Conservation (phyloP, 2,888 invertebrate genomes). For the Rambutsinella grinnellia region DNA sequence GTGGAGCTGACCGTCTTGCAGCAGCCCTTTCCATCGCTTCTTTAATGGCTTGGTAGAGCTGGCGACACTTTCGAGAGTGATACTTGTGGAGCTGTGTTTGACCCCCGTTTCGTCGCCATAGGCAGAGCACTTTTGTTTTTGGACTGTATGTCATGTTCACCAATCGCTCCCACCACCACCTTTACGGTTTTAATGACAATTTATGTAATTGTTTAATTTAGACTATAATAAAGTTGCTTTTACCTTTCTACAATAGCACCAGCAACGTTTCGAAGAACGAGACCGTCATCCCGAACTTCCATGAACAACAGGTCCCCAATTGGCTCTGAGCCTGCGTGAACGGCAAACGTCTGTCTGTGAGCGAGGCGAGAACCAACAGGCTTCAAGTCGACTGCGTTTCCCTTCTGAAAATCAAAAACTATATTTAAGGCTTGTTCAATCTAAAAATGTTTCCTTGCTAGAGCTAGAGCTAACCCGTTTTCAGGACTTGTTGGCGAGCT, state of each 20-base stretch:
- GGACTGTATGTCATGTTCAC: constrained; percentile 99
- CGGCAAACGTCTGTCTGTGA: constrained; percentile 97
- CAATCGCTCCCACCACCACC: constrained; percentile 99
- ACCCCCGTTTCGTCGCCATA: constrained; percentile 96
- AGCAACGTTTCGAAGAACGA: constrained; percentile 84
- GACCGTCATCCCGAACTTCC: constrained; percentile 97
- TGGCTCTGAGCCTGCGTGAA: constrained; percentile 95
- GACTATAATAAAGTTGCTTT: too few species aligned
- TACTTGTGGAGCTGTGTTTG: constrained; percentile 98
- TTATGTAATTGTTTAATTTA: not conserved
- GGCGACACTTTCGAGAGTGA: constrained; percentile 87
- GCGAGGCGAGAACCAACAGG: constrained; percentile 94
- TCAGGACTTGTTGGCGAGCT: constrained; percentile 92
- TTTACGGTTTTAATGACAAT: constrained; percentile 65
- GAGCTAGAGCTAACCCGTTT: too few species aligned
- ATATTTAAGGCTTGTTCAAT: not conserved
- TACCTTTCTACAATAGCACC: constrained; percentile 84
- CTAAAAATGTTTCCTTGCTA: too few species aligned
- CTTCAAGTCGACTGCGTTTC: constrained; percentile 97
- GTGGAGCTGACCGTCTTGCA: constrained; percentile 80
- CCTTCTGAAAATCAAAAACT: constrained; percentile 79
- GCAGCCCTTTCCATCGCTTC: constrained; percentile 95
- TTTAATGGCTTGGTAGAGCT: constrained; percentile 96
- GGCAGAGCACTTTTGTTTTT: constrained; percentile 95
- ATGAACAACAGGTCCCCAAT: constrained; percentile 89